A percentile compares a stretch with the other conserved stretches of the same genome.
Conservation (phyloP, 2,888 invertebrate genomes). For the Drosophila ochracea region DNA sequence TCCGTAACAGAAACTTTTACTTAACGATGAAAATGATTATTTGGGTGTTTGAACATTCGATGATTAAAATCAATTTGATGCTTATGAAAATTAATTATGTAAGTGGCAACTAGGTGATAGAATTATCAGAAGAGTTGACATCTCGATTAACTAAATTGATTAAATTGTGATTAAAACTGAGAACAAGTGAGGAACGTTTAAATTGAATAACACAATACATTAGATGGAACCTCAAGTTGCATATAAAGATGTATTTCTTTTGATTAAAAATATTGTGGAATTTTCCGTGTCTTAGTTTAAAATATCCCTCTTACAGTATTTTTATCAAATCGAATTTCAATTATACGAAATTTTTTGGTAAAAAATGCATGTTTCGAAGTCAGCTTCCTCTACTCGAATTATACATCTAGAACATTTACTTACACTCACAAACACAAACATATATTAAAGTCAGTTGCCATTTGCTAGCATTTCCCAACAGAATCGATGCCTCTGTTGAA, state of each 20-base stretch:
- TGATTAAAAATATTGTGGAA: not conserved
- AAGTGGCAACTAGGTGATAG: constrained; percentile 13
- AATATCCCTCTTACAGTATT: not conserved
- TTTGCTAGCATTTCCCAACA: constrained; percentile 52
- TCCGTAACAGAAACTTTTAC: constrained; percentile 21
- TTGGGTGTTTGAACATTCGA: constrained; percentile 2
- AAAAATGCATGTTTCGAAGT: not conserved
- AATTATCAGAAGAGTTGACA: constrained; percentile 1
- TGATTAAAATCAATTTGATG: constrained; percentile 35
- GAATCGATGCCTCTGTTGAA: constrained; percentile 47
- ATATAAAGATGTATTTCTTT: not conserved
- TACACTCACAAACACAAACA: constrained; percentile 1
- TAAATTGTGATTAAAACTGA: not conserved
- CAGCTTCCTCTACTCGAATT: not conserved
- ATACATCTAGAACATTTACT: not conserved
- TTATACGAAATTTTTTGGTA: not conserved
- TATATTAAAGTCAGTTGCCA: constrained; percentile 12
- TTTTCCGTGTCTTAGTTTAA: not conserved
- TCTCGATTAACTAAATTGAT: not conserved
- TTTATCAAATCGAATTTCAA: not conserved
- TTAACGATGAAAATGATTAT: constrained; percentile 23
- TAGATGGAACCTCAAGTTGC: not conserved
- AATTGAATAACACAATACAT: too few species aligned
- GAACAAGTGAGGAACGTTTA: not conserved
- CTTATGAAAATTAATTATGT: constrained; percentile 39